Evolutionary conservation across 2,888 invertebrate species (phyloP), one percentile per base, ranked within the genome.

Genomic region (Patella pellucida): DNA sequence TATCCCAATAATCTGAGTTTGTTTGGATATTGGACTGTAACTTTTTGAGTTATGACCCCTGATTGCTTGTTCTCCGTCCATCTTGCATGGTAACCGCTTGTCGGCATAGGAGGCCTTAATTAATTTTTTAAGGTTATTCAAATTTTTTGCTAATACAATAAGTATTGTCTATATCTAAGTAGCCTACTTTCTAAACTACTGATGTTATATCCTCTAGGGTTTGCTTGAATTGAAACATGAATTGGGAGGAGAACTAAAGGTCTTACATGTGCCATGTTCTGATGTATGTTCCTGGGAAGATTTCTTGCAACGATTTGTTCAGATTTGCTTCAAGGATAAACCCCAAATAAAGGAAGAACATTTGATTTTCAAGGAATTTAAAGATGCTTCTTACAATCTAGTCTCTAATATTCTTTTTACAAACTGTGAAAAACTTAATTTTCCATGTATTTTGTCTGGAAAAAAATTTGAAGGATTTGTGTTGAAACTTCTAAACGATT

Each of bases 221-320:
- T 56, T 76, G n/a, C 62, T 69, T 27, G 54, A 74, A 69, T 51
- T 69, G 1, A 54, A 19, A 15, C 52, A 52, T 19, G 74, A 74
- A 52, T 50, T 70, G 12, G 16, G n/a, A 50, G 16, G n/a, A 50
- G 31, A 50, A n/a, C 54, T 69, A 15, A 56, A 54, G 50, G 69
- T 52, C 15, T 31, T 41, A 19, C 69, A 74, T 12, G 69, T 74
- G 52, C 56, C 52, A 41, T 74, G 74, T 14, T 23, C 31, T n/a
- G 69, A 69, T 16, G 11, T 74, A 3, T 31, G 16, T 19, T 54
- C 52, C 11, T 52, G 31, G 69, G n/a, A 16, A 52, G 56, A 74
- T 15, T 56, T 74, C 31, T 50, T 74, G 31, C n/a, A 54, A 15
- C n/a, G 41, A 9, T 68, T 74, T 27, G 31, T 23, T 27, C 41